phyloP scores from a whole-genome alignment of 1,140 invertebrate genomes.

The Drosophila insularis region DNA sequence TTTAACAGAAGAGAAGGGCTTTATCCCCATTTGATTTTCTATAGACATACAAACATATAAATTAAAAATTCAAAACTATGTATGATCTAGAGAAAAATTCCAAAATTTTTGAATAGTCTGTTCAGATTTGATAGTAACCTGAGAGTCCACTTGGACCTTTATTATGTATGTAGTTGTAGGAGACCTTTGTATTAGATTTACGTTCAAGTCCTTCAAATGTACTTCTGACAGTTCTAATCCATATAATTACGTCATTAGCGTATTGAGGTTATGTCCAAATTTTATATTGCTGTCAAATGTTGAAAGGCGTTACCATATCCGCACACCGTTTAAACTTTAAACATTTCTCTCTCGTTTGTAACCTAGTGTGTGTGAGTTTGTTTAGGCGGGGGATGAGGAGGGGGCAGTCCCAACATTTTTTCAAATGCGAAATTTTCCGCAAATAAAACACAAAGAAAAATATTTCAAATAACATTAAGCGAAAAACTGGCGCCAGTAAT shows the following conservation, averaged over 20 bases:
- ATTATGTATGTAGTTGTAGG: no score
- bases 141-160: no score
- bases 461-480: slow-evolving; percentile 77
- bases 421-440: slow-evolving; percentile 55
- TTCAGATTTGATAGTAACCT: no score
- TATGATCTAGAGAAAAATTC: no score
- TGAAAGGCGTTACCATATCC: slow-evolving; percentile 17
- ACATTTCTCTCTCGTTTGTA: not conserved
- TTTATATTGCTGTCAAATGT: not conserved
- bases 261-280: not conserved
- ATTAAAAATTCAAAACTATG: no score
- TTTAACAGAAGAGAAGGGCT: no score
- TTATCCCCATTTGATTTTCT: no score
- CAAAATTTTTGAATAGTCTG: no score
- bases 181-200: no score
- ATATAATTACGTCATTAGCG: not conserved
- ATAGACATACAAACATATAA: no score
- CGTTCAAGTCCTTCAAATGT: no score
- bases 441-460: slow-evolving; percentile 50
- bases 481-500: slow-evolving; percentile 62
- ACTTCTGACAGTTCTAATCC: no score
- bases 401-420: slow-evolving; percentile 18
- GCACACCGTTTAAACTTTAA: slow-evolving; percentile 17
- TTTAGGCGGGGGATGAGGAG: not conserved
- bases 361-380: not conserved